phyloP scores from a whole-genome alignment of 2,797 vertebrate genomes.

The Jordanella pulchra region DNA sequence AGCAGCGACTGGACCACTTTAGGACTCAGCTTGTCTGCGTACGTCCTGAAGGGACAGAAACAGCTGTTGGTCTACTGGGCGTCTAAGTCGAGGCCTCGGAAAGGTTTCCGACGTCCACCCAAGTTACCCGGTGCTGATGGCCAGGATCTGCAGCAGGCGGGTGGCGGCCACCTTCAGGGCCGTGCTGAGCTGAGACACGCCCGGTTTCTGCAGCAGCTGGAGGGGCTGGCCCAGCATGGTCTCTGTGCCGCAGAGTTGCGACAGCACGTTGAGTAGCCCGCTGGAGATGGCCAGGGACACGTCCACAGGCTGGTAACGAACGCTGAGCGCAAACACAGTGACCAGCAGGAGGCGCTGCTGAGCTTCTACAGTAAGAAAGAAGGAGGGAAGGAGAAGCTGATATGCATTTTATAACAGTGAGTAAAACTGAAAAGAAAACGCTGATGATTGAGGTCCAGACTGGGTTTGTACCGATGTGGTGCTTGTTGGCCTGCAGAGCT shows the following conservation, averaged over 20 bases:
- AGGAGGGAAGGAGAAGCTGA: accelerated
- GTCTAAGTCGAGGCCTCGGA: background rate
- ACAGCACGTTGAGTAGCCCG: conserved; percentile 92
- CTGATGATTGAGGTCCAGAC: too few species aligned
- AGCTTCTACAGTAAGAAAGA: conserved; percentile 79
- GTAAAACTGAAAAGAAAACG: too few species aligned
- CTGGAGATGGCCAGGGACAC: conserved; percentile 96
- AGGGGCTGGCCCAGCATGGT: conserved; percentile 94
- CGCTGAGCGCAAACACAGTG: conserved; percentile 95
- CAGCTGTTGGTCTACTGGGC: background rate
- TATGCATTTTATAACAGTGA: too few species aligned
- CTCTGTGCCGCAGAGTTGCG: conserved; percentile 95
- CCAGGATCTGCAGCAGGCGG: conserved; percentile 93
- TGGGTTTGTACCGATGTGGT: conserved; percentile 87
- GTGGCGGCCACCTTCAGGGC: conserved; percentile 98
- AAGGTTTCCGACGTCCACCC: background rate
- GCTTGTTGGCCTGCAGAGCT: conserved; percentile 95
- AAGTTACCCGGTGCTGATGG: conserved; percentile 95
- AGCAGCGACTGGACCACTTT: conserved; percentile 97
- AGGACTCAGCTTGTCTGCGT: conserved; percentile 93
- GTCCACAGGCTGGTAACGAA: conserved; percentile 96
- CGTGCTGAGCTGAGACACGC: conserved; percentile 94
- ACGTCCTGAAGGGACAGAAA: conserved; percentile 81
- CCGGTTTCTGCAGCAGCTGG: conserved; percentile 91
- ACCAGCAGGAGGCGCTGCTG: conserved; percentile 97